Conservation (phyloP, 2,797 vertebrate genomes). For the Pangasius larnaudii region DNA sequence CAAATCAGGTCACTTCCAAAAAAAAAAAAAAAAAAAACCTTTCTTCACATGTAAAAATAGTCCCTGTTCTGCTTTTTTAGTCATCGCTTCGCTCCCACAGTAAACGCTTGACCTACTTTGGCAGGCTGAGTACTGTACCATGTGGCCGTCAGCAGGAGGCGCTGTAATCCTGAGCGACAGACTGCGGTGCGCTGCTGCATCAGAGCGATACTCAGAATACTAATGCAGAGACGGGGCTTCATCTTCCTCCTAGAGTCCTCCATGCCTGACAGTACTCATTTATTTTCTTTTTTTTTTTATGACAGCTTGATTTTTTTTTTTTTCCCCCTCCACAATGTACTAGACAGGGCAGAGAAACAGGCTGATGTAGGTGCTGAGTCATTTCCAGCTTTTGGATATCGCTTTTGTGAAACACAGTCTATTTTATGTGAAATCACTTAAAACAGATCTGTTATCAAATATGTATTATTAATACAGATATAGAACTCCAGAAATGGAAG, state of each 20-base stretch:
- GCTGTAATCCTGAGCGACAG: slow-evolving; percentile 61
- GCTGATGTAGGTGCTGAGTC: neutral
- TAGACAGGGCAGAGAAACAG: neutral
- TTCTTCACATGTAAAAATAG: slow-evolving; percentile 66
- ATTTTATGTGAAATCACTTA: neutral
- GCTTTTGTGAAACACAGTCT: neutral
- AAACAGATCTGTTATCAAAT: neutral
- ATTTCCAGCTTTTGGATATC: neutral
- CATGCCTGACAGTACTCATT: slow-evolving; percentile 58
- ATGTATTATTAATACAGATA: neutral
- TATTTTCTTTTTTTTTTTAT: neutral
- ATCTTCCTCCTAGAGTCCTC: slow-evolving; percentile 59
- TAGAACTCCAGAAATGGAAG: neutral
- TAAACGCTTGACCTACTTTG: slow-evolving; percentile 76
- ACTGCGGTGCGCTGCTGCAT: slow-evolving; percentile 70
- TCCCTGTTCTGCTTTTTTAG: slow-evolving; percentile 59
- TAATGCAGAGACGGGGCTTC: slow-evolving; percentile 65
- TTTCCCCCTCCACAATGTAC: slow-evolving; percentile 39
- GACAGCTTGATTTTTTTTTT: neutral
- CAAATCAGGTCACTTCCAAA: slow-evolving; percentile 68
- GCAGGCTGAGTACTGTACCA: neutral
- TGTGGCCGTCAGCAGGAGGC: slow-evolving; percentile 68
- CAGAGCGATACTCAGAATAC: slow-evolving; percentile 76
- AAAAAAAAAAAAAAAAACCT: slow-evolving; percentile 47
- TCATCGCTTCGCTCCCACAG: slow-evolving; percentile 62